Evolutionary conservation across 1,140 invertebrate species (phyloP).

Genomic region (Lepidurus packardi): DNA sequence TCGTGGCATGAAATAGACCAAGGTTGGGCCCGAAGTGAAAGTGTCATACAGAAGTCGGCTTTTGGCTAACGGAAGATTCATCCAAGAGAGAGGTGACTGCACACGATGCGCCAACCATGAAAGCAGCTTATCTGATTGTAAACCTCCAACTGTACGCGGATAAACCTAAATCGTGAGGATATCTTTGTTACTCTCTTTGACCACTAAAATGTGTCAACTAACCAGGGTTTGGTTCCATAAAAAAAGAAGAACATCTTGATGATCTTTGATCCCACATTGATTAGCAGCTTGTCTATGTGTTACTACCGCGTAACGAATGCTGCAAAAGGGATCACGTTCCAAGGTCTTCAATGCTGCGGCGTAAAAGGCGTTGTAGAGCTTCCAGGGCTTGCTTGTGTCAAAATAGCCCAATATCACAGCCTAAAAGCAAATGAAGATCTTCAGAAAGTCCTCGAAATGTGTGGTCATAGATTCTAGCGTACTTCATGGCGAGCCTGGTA

Average conservation of each 20-base stretch:
- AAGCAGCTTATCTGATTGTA: background rate
- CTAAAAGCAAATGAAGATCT: background rate
- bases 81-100: background rate
- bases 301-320: background rate
- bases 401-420: slow-evolving; percentile 2
- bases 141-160: background rate
- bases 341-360: slow-evolving; percentile 14
- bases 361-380: slow-evolving; percentile 15
- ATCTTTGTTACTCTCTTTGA: background rate
- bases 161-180: background rate
- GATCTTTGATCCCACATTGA: slow-evolving; percentile 17
- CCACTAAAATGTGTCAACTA: background rate
- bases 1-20: background rate
- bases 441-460: too few species aligned
- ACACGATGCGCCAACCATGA: background rate
- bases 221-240: background rate
- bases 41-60: background rate
- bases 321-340: slow-evolving; percentile 10
- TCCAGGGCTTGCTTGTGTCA: background rate
- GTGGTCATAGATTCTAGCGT: background rate
- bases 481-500: slow-evolving; percentile 5
- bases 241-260: background rate
- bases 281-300: background rate
- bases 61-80: background rate
- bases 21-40: slow-evolving; percentile 1